Conservation (phyloP, 1,140 invertebrate genomes). For the Achatina immaculata region DNA sequence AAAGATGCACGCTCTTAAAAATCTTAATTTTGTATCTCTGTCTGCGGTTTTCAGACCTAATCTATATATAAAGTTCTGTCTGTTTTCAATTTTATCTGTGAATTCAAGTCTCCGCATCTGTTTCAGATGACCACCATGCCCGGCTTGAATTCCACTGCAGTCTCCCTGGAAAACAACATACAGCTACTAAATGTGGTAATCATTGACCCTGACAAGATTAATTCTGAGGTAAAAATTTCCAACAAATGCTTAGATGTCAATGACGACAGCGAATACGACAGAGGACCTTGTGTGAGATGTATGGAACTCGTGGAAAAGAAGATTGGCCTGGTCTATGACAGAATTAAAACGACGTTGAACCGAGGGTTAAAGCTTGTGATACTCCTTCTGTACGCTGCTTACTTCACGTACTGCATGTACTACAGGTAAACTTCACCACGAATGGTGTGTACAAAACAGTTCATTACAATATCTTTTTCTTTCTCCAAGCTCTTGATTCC, state of each 20-base stretch:
- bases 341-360: background rate
- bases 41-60: no score
- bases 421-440: constrained; percentile 1
- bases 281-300: background rate
- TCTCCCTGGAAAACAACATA: background rate
- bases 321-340: background rate
- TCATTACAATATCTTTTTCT: no score
- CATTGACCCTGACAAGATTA: background rate
- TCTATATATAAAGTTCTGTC: no score
- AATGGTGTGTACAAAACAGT: no score
- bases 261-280: background rate
- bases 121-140: background rate
- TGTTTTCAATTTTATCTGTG: no score
- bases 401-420: background rate
- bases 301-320: background rate
- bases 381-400: background rate
- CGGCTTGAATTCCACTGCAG: background rate
- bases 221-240: background rate
- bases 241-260: background rate
- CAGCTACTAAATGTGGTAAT: background rate
- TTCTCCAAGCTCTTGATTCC: no score
- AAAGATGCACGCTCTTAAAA: no score
- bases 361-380: background rate
- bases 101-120: no score
- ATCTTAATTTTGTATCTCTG: no score